Base-by-base conservation (phyloP, 2,888 invertebrate species). In the Saturnia pavonia region DNA sequence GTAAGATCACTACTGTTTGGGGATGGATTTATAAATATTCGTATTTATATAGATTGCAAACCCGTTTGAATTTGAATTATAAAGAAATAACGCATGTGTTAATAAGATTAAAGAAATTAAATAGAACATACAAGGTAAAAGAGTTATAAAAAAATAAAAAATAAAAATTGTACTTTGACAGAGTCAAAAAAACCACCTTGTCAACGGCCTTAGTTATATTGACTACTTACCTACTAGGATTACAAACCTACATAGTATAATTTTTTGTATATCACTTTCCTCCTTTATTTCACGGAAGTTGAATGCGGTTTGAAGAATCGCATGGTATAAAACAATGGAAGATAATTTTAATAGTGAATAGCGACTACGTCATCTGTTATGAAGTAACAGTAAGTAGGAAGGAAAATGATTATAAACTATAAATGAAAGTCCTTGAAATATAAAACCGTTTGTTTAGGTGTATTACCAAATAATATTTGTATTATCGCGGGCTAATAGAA, bases 261-360 rank as follows among this genome's bases (percentile, higher is more conserved):
- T 12, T 27, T 22, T 43, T 43, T 43, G n/a, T 48, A 48, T 54
- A 25, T 12, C 1, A 25, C 25, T 65, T 65, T 65, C 65, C 65
- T 65, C 40, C 9, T 40, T n/a, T 9, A 65, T 65, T 65, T 65
- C 65, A 65, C 66, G 22, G 70, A 66, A 40, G 66, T 70, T 9
- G 66, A 48, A 14, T 65, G 69, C 34, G 69, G 69, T 75, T 45
- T 66, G 73, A 4, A 68, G 70, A 9, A 69, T 57, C 70, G 71
- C n/a, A 22, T 68, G 14, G 25, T 43, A 25, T 19, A 57, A 54
- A 34, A 54, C 45, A 48, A 51, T 43, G n/a, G 27, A 43, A 25
- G 68, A 69, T 68, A 68, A 22, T 40, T 65, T 65, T 40, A 27
- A 22, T 54, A 54, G 22, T 22, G 54, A 54, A 54, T 54, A 54